Base-by-base conservation (phyloP, 2,113 vertebrate genomes). In the Ceyx margarethae region DNA sequence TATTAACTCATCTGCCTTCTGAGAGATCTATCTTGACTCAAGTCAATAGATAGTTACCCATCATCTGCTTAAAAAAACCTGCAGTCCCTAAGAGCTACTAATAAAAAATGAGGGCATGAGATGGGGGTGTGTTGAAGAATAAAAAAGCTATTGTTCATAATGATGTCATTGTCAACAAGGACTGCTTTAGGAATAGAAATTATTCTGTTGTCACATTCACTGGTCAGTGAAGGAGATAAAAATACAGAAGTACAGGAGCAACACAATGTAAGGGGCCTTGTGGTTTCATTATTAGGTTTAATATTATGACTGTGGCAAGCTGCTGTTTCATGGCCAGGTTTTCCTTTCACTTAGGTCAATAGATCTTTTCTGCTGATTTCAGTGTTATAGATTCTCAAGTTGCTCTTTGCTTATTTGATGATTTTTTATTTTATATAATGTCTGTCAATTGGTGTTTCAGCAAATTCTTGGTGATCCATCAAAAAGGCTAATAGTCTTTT, bases 351-450 rank as follows among this genome's bases (percentile, higher is more conserved):
- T 81, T 60, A 68, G 75, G 53, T 72, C 73, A 86, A 68, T 45
- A 50, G 15, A 28, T 67, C 57, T 84, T 88, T 91, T 81, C 61
- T 90, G 83, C 81, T 90, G 83, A 79, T 90, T 86, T 86, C 62
- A 62, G 37, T 50, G 28, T 76, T 92, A 82, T 13, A 58, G 62
- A 76, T 87, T 78, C 69, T 76, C 61, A 46, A 5, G 51, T 81
- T 71, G n/a, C 20, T 86, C 43, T 76, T 84, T 42, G 14, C 35
- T 81, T 85, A 50, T 33, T 76, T 69, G 87, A 73, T 62, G n/a
- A 85, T 92, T 95, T 92, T 46, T 72, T 26, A 33, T 91, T 85
- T 93, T 94, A 33, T 84, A 31, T 79, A 93, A 87, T 56, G 25
- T 57, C 76, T 91, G 40, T 94, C 90, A 86, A 6, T 21, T 81